phyloP scores from a whole-genome alignment of 2,113 vertebrate genomes.

The Sander vitreus region DNA sequence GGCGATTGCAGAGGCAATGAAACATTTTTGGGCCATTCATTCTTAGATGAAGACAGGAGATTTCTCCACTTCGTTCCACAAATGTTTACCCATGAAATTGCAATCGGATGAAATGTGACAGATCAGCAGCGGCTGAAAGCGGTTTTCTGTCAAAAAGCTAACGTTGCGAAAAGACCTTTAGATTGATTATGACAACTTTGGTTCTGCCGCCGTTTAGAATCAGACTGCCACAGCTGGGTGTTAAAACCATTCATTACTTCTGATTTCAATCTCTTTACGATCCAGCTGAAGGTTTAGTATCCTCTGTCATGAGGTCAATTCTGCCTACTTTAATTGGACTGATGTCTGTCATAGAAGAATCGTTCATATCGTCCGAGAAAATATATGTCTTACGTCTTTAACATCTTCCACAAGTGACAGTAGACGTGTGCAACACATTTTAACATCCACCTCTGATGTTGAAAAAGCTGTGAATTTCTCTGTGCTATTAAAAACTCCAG shows the following conservation, averaged over 20 bases:
- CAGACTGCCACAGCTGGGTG: constrained; percentile 27
- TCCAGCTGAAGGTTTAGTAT: constrained; percentile 20
- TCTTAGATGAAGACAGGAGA: constrained; percentile 67
- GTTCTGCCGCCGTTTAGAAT: constrained; percentile 54
- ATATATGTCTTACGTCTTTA: not conserved
- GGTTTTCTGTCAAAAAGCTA: constrained; percentile 76
- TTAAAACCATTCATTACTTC: constrained; percentile 58
- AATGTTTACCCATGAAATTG: constrained; percentile 80
- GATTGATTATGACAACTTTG: constrained; percentile 74
- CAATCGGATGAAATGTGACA: constrained; percentile 80
- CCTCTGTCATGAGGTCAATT: constrained; percentile 33
- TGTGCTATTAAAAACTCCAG: constrained; percentile 29
- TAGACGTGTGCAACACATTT: not conserved
- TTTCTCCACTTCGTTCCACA: constrained; percentile 70
- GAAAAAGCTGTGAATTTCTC: constrained; percentile 5
- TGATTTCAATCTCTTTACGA: constrained; percentile 45
- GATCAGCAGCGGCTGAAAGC: constrained; percentile 71
- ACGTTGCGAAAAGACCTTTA: constrained; percentile 69
- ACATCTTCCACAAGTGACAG: not conserved
- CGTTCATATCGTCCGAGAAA: not conserved
- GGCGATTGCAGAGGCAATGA: constrained; percentile 61
- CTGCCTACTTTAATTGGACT: not conserved
- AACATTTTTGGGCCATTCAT: constrained; percentile 62
- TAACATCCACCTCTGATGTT: not conserved
- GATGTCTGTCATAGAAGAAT: not conserved